phyloP scores from a whole-genome alignment of 1,140 invertebrate genomes.

The Drosophila bifasciata region DNA sequence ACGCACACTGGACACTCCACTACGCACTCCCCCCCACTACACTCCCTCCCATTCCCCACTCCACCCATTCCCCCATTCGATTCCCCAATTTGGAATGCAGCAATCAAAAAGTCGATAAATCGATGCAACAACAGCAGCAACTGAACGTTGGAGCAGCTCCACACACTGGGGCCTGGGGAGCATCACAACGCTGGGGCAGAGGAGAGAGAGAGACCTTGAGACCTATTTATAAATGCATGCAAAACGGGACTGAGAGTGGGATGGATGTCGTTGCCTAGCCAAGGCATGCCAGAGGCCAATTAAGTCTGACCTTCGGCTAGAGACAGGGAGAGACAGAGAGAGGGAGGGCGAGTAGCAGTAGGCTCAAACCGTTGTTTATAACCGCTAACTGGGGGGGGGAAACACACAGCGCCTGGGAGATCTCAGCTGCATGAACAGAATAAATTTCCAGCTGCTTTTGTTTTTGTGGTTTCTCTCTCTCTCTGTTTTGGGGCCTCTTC shows the following conservation, averaged over 20 bases:
- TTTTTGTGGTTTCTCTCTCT: conserved; percentile 5
- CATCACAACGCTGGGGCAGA: background rate
- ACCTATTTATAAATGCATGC: conserved; percentile 69
- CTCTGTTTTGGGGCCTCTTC: conserved; percentile 12
- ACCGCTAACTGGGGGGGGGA: conserved; percentile 54
- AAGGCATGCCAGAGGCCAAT: conserved; percentile 20
- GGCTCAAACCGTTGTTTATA: conserved; percentile 64
- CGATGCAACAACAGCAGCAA: conserved; percentile 23
- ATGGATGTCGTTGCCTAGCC: conserved; percentile 44
- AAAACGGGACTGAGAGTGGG: conserved; percentile 59
- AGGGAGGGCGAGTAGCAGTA: background rate
- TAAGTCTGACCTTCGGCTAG: conserved; percentile 72
- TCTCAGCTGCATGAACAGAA: background rate
- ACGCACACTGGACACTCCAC: conserved; percentile 6
- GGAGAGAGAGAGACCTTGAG: conserved; percentile 66
- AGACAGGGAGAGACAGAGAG: too few species aligned
- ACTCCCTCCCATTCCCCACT: too few species aligned
- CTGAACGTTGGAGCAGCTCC: conserved; percentile 7
- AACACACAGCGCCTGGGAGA: conserved; percentile 39
- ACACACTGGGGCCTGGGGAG: conserved; percentile 8
- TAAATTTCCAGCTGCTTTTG: background rate
- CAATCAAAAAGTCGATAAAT: conserved; percentile 75
- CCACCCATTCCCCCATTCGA: background rate
- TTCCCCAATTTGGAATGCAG: conserved; percentile 65
- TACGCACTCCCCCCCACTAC: too few species aligned